A percentile compares a stretch with the other conserved stretches of the same genome.
These are phyloP conservation scores for Ptychobarbus kaznakovi DNA, from an alignment of 2,797 vertebrate genomes.

Conservation along the genomic window DNA sequence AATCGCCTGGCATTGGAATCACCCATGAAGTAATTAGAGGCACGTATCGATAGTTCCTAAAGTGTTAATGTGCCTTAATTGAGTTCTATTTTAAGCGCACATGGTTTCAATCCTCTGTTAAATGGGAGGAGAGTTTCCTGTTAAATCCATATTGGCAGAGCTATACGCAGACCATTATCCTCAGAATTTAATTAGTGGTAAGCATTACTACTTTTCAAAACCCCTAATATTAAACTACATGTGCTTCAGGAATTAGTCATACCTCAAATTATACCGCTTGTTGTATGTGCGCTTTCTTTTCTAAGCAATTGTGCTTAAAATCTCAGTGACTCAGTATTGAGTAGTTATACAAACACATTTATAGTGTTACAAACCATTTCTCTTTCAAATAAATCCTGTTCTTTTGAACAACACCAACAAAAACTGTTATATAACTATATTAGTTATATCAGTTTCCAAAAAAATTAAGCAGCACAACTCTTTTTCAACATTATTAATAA, in stretches of 20 bases:
- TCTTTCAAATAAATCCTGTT: not conserved
- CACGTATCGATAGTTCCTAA: conserved; percentile 36
- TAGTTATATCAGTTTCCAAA: too few species aligned
- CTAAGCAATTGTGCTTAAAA: not conserved
- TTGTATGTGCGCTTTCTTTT: not conserved
- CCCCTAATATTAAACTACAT: not conserved
- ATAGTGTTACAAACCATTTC: not conserved
- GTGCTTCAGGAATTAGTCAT: not conserved
- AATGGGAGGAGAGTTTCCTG: conserved; percentile 29
- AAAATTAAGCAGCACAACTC: not conserved
- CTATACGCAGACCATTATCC: conserved; percentile 1
- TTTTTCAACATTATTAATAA: not conserved
- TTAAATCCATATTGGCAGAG: conserved; percentile 24
- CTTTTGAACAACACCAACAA: not conserved
- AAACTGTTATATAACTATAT: too few species aligned
- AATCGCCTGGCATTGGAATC: conserved; percentile 24
- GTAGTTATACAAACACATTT: not conserved
- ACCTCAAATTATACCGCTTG: not conserved
- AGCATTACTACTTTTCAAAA: conserved; percentile 5
- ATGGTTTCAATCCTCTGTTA: not conserved
- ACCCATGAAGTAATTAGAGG: conserved; percentile 41
- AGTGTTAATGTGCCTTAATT: conserved; percentile 43
- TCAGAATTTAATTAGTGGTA: conserved; percentile 5
- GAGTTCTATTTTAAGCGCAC: conserved; percentile 27
- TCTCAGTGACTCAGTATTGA: not conserved